Evolutionary conservation across 2,113 vertebrate species (phyloP).

Genomic region (Saimiri boliviensis): DNA sequence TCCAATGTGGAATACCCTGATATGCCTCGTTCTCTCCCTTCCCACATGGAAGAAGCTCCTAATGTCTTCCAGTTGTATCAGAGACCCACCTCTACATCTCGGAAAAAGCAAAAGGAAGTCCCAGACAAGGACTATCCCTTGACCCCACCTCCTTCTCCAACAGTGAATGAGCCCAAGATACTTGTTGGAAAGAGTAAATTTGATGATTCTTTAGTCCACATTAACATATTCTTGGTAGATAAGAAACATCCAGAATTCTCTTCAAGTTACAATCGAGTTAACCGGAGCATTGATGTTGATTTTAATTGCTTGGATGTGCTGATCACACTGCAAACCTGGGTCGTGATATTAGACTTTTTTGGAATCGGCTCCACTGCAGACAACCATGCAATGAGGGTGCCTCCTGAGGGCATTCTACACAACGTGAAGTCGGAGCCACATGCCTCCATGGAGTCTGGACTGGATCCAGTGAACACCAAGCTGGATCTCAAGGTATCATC

Average conservation of each 20-base stretch:
- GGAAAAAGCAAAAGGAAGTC: conserved; percentile 87
- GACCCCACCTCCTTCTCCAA: conserved; percentile 97
- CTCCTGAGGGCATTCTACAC: conserved; percentile 81
- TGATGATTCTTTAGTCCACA: conserved; percentile 96
- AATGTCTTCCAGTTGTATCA: conserved; percentile 99
- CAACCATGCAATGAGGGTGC: conserved; percentile 92
- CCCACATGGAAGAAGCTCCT: conserved; percentile 96
- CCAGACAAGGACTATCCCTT: conserved; percentile 88
- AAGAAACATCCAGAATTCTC: conserved; percentile 95
- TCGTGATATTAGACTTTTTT: conserved; percentile 98
- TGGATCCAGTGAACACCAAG: conserved; percentile 92
- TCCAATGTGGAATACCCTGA: conserved; percentile 93
- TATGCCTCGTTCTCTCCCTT: conserved; percentile 97
- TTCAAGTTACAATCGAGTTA: conserved; percentile 88
- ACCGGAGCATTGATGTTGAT: conserved; percentile 94
- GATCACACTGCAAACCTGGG: conserved; percentile 98
- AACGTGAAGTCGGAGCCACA: conserved; percentile 77
- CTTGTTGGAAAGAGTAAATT: conserved; percentile 87
- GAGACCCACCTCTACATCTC: conserved; percentile 89
- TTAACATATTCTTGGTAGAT: conserved; percentile 96
- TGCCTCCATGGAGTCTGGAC: conserved; percentile 69
- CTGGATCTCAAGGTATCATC: conserved; percentile 94
- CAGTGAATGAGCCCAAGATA: conserved; percentile 78
- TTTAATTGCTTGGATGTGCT: conserved; percentile 98
- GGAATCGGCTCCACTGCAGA: conserved; percentile 97